Evolutionary conservation across 1,140 invertebrate species (phyloP), one percentile per base, ranked within the genome.

Genomic region (Neocloeon triangulifer): DNA sequence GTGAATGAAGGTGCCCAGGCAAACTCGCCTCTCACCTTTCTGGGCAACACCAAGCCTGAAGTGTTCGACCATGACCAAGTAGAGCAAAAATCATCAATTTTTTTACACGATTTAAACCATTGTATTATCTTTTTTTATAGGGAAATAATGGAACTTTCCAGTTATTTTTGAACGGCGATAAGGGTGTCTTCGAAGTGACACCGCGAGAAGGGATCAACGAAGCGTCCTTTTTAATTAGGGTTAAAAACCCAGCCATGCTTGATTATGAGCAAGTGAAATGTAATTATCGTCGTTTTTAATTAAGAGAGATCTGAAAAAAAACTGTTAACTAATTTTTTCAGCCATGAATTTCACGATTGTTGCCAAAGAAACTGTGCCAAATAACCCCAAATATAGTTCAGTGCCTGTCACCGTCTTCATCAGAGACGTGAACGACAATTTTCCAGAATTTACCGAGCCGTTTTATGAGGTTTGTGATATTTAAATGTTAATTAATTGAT

Each of bases 11-110:
- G 92, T 55, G 70, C 85, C 27, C 84, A 85, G 41, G 64, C 68
- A 34, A 86, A 85, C 44, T 86, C 85, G 4, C 85, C 88, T 0
- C 62, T 92, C 2, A 81, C 73, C 31, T 86, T 94, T 41, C 59
- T 85, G 7, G 70, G 74, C 13, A 68, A 75, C 44, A 66, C 69
- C 8, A 55, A 77, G 31, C 79, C 86, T 30, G 76, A 86, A 58
- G 80, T 91, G 2, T 88, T 67, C 51, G 86, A 95, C 60, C 75
- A 81, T 48, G 88, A 94, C 56, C 71, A 89, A 64, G 79, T 82
- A 57, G n/a, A n/a, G 13, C 13, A 10, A 13, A 26, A 31, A 17
- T 35, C 20, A 37, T 16, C 31, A 38, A 32, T 29, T 42, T 27
- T 32, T 19, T 13, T 43, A 8, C 19, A 20, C 1, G 7, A 1